Conservation (phyloP, 2,113 vertebrate genomes). For the Hirundichthys speculiger region DNA sequence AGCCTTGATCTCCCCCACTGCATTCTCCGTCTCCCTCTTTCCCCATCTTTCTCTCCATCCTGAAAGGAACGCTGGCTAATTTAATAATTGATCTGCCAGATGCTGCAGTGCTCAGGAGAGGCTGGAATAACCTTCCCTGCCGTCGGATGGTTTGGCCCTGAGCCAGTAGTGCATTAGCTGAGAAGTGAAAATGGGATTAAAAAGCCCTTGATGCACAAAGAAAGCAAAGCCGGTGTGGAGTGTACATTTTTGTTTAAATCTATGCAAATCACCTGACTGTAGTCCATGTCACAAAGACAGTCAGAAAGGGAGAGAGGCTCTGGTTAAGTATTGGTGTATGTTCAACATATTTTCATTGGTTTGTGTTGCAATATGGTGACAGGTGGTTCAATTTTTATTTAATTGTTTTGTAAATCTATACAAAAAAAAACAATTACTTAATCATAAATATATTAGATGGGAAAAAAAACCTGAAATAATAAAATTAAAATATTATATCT, state of each 20-base stretch:
- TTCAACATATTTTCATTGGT: slow-evolving; percentile 1
- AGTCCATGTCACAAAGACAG: slow-evolving; percentile 3
- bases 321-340: slow-evolving; percentile 3
- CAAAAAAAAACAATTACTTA: too few species aligned
- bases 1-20: slow-evolving; percentile 23
- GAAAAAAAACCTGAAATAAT: too few species aligned
- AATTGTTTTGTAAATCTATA: too few species aligned
- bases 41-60: slow-evolving; percentile 45
- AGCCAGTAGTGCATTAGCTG: slow-evolving; percentile 76
- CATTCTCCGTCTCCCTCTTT: slow-evolving; percentile 27
- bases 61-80: slow-evolving; percentile 78
- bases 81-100: slow-evolving; percentile 85
- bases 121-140: slow-evolving; percentile 75
- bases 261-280: slow-evolving; percentile 49
- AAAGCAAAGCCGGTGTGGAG: slow-evolving; percentile 42
- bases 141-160: slow-evolving; percentile 69
- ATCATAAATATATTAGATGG: too few species aligned
- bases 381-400: not conserved
- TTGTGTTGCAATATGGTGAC: slow-evolving; percentile 3
- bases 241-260: slow-evolving; percentile 53
- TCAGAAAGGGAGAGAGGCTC: slow-evolving; percentile 1
- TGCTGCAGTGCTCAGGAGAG: slow-evolving; percentile 79
- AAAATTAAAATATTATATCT: too few species aligned
- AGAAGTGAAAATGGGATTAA: slow-evolving; percentile 77
- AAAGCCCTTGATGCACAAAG: slow-evolving; percentile 70